Evolutionary conservation across 2,888 invertebrate species (phyloP).

Genomic region (Tyria jacobaeae): DNA sequence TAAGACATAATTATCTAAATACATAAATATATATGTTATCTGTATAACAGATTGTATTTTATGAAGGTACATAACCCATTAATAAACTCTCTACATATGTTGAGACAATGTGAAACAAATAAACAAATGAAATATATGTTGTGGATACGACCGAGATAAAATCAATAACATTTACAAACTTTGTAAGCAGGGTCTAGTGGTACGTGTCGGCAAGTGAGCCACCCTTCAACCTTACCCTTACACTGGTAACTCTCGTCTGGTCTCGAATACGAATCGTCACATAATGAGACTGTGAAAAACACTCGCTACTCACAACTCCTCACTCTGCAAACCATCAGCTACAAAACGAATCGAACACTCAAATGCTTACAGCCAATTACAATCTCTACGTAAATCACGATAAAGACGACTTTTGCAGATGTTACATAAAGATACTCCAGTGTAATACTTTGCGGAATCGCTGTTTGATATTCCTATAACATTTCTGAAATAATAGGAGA

Average conservation of each 20-base stretch:
- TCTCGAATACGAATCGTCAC: slow-evolving; percentile 80
- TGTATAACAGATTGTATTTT: slow-evolving; percentile 12
- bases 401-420: slow-evolving; percentile 53
- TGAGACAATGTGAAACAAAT: slow-evolving; percentile 38
- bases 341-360: slow-evolving; percentile 55
- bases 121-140: slow-evolving; percentile 47
- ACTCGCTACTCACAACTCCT: slow-evolving; percentile 76
- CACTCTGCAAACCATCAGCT: slow-evolving; percentile 58
- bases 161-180: slow-evolving; percentile 66
- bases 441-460: slow-evolving; percentile 57
- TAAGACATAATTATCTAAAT: slow-evolving; percentile 12
- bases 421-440: slow-evolving; percentile 21
- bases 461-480: slow-evolving; percentile 81
- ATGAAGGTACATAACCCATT: slow-evolving; percentile 22
- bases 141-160: slow-evolving; percentile 50
- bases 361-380: slow-evolving; percentile 53
- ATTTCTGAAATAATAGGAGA: slow-evolving; percentile 79
- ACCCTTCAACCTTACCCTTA: slow-evolving; percentile 63
- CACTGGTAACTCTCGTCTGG: slow-evolving; percentile 63
- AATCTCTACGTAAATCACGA: slow-evolving; percentile 46
- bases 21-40: slow-evolving; percentile 16
- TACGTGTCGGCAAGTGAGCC: slow-evolving; percentile 60
- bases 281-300: slow-evolving; percentile 83
- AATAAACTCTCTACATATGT: slow-evolving; percentile 29
- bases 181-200: slow-evolving; percentile 60